These are phyloP conservation scores for Percina caprodes DNA, from an alignment of 2,113 vertebrate species.

Conservation along the genomic window DNA sequence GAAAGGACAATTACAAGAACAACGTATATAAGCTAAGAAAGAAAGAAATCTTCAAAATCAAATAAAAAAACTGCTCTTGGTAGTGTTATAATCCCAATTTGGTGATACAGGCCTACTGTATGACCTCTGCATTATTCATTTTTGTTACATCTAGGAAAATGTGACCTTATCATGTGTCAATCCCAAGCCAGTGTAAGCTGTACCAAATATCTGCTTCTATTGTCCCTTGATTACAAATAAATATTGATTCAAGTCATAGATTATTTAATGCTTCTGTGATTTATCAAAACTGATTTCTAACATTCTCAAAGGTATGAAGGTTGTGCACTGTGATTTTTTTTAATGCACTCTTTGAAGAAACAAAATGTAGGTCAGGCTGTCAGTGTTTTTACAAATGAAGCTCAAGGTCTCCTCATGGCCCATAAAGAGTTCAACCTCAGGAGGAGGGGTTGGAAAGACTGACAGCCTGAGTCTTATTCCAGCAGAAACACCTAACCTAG, in stretches of 20 bases:
- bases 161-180: conserved; percentile 22
- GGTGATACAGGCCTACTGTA: not conserved
- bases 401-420: conserved; percentile 27
- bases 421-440: conserved; percentile 27
- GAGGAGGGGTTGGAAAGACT: conserved; percentile 12
- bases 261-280: conserved; percentile 15
- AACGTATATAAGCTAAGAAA: not conserved
- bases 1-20: not conserved
- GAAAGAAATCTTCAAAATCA: not conserved
- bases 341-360: not conserved
- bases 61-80: not conserved
- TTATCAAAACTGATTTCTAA: conserved; percentile 28
- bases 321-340: not conserved
- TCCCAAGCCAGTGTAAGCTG: conserved; percentile 20
- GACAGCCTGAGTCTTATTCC: conserved; percentile 24
- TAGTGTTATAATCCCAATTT: not conserved
- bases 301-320: conserved; percentile 15
- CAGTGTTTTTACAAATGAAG: conserved; percentile 39
- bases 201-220: conserved; percentile 14
- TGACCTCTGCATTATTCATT: not conserved
- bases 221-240: conserved; percentile 18
- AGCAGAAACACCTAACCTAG: conserved; percentile 45
- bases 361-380: conserved; percentile 28
- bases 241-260: conserved; percentile 17
- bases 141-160: conserved; percentile 14